These are phyloP conservation scores for Halichondria panicea DNA, from an alignment of 37 sponge, comb jelly and placozoan genomes.

Conservation along the genomic window DNA sequence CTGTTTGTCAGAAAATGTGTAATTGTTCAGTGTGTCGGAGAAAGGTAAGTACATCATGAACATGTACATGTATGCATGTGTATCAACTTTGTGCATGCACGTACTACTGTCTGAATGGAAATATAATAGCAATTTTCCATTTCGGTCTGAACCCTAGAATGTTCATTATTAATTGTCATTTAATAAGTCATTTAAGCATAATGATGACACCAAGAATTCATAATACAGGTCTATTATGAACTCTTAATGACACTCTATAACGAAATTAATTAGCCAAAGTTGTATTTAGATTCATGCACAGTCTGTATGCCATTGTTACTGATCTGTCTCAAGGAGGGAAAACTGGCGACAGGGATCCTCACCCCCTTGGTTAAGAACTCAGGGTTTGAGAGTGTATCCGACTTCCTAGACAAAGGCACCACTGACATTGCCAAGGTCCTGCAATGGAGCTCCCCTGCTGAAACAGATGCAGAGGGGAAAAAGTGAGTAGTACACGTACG, in stretches of 20 bases:
- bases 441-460: constrained; percentile 48
- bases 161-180: too few relatives aligned
- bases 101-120: too few relatives aligned
- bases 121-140: too few relatives aligned
- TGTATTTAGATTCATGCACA: too few relatives aligned
- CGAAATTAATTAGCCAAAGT: too few relatives aligned
- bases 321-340: constrained; percentile 45
- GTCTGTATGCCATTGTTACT: too few relatives aligned
- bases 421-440: constrained; percentile 52
- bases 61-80: not conserved
- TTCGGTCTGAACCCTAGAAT: too few relatives aligned
- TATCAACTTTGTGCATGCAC: too few relatives aligned
- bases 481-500: constrained; percentile 1
- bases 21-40: constrained; percentile 70
- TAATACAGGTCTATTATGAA: too few relatives aligned
- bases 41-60: constrained; percentile 17
- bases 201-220: too few relatives aligned
- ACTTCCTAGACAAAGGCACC: constrained; percentile 56
- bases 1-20: constrained; percentile 53
- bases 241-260: too few relatives aligned
- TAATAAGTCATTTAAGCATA: too few relatives aligned
- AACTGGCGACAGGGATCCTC: constrained; percentile 71
- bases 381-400: constrained; percentile 60
- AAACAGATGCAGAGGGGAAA: not conserved
- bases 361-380: constrained; percentile 67